These are phyloP conservation scores for Neocrepidodera transversa DNA, from an alignment of 2,888 invertebrate genomes.

Conservation along the genomic window DNA sequence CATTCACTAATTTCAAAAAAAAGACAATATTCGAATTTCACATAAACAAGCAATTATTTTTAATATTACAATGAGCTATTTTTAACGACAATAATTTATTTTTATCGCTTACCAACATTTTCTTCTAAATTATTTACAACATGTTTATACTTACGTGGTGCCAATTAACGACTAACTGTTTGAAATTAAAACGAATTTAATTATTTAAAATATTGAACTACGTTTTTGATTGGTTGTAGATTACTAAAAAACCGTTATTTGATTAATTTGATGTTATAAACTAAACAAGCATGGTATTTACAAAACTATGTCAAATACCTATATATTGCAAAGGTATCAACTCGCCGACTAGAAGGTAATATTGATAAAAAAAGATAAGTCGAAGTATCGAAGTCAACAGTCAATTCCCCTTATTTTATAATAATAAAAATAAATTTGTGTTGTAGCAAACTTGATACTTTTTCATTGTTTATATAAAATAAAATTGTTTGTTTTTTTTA, in stretches of 20 bases:
- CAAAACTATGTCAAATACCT: constrained; percentile 11
- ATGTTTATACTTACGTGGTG: not conserved
- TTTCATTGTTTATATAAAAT: too few relatives aligned
- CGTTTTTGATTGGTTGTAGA: too few relatives aligned
- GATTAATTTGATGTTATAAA: too few relatives aligned
- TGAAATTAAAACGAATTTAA: too few relatives aligned
- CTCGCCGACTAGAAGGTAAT: constrained; percentile 46
- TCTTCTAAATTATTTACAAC: not conserved
- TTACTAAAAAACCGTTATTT: not conserved
- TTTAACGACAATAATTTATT: too few relatives aligned
- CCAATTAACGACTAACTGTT: not conserved
- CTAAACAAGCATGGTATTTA: constrained; percentile 15
- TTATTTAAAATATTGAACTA: too few relatives aligned
- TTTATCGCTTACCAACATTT: not conserved
- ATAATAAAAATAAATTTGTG: not conserved
- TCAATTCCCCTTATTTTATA: constrained; percentile 24
- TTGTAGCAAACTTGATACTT: too few relatives aligned
- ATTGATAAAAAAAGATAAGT: constrained; percentile 49
- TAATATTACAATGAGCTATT: too few relatives aligned
- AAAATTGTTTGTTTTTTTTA: too few relatives aligned
- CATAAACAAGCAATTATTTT: too few relatives aligned
- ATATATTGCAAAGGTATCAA: constrained; percentile 21
- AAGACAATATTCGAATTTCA: too few relatives aligned
- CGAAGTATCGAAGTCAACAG: constrained; percentile 15
- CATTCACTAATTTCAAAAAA: too few relatives aligned